Base-by-base conservation (phyloP, 2,113 vertebrate species). In the Pholis gunnellus region DNA sequence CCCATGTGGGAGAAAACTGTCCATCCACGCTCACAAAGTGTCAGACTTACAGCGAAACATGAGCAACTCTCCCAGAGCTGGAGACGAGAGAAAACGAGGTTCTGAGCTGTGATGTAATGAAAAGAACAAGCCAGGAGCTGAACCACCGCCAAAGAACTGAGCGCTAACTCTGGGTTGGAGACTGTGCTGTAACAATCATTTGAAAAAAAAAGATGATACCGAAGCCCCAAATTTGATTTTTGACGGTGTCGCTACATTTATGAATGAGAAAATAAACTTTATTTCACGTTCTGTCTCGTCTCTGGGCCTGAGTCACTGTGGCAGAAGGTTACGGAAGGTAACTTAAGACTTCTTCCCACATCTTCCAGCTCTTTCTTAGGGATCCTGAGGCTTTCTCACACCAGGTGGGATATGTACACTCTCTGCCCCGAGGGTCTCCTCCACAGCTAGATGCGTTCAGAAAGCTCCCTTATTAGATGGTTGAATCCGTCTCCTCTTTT, bases 1-100 rank as follows among this genome's bases (percentile, higher is more conserved):
- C 76, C 76, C 40, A 25, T 36, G 89, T 88, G 89, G 90, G 87
- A 77, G 88, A 86, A 88, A 86, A 76, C 77, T 76, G 83, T 88
- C 86, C 87, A 36, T 90, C 90, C 76, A 75, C 75, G 42, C 69
- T 82, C 72, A 34, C 50, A 44, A 59, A 79, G 77, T 83, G 84
- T 89, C 82, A 88, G 82, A 81, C 84, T 82, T 64, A 34, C 60
- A 74, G 81, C 6, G 71, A 84, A 78, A 66, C 63, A 78, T 34
- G 79, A 89, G 71, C 70, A 72, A 48, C 86, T 73, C 63, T 75
- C 75, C n/a, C 79, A 13, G 67, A 73, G 64, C 65, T 46, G 6
- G 34, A 72, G 59, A 77, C 8, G 9, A 56, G 70, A 84, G 82
- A 71, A 75, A 81, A 80, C 78, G 42, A 29, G 7, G 72, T 46